A percentile compares a stretch with the other conserved stretches of the same genome.
Evolutionary conservation across 2,888 invertebrate species (phyloP).

Genomic region (Drosophila neonasuta): DNA sequence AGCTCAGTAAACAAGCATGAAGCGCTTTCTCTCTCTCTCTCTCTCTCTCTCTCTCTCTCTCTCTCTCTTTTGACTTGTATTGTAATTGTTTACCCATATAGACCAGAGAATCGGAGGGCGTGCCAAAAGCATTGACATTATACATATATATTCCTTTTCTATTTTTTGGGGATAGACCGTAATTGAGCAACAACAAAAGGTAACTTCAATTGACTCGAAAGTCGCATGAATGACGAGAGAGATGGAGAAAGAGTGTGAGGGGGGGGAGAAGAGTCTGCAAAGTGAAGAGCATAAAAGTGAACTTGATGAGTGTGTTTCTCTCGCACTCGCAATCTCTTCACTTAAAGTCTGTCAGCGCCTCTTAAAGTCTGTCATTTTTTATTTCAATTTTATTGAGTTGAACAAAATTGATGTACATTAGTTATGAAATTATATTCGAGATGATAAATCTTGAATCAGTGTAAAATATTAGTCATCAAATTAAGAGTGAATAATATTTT

Average conservation of each 20-base stretch:
- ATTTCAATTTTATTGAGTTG: too few relatives aligned
- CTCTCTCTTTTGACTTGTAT: neutral
- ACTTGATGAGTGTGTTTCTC: neutral
- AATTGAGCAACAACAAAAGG: conserved; percentile 49
- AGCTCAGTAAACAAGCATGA: conserved; percentile 7
- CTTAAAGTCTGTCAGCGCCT: neutral
- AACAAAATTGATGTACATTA: too few relatives aligned
- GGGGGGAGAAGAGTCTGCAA: neutral
- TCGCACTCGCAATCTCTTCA: too few relatives aligned
- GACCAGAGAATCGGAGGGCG: conserved; percentile 23
- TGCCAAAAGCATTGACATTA: conserved; percentile 30
- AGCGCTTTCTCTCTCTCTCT: neutral
- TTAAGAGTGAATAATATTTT: too few relatives aligned
- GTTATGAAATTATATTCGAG: too few relatives aligned
- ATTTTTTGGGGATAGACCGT: conserved; percentile 11
- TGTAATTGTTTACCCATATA: conserved; percentile 30
- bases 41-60: too few relatives aligned
- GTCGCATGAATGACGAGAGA: neutral
- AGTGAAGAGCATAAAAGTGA: conserved; percentile 1
- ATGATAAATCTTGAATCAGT: too few relatives aligned
- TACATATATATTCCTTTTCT: neutral
- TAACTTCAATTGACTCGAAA: conserved; percentile 8
- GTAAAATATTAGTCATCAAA: too few relatives aligned
- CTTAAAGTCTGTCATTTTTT: too few relatives aligned
- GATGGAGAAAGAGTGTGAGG: neutral